phyloP scores from a whole-genome alignment of 2,113 vertebrate species.

The Cyrtonyx montezumae region DNA sequence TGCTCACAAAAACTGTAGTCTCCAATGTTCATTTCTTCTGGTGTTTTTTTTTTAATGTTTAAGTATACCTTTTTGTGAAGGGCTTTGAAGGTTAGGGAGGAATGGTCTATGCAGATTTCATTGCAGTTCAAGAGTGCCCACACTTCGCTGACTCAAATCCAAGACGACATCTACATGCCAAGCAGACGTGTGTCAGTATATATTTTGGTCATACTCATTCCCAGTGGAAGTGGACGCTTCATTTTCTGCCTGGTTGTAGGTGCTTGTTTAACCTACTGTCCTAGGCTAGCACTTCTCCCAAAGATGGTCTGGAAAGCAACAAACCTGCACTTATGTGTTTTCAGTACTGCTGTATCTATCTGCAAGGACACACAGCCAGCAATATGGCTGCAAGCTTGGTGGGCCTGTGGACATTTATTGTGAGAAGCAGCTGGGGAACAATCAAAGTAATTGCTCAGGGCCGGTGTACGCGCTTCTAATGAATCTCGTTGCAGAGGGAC shows the following conservation, averaged over 20 bases:
- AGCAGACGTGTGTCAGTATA: not conserved
- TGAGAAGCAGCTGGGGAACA: slow-evolving; percentile 40
- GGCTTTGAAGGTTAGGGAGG: not conserved
- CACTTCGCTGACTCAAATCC: not conserved
- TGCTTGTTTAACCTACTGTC: not conserved
- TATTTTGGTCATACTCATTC: not conserved
- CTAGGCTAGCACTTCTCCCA: not conserved
- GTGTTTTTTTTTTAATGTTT: not conserved
- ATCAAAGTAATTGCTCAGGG: slow-evolving; percentile 65
- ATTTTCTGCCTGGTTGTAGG: not conserved
- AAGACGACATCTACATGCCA: not conserved
- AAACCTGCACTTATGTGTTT: not conserved
- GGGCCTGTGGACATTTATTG: slow-evolving; percentile 9
- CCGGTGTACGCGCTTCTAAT: slow-evolving; percentile 23
- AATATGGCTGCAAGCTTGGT: not conserved
- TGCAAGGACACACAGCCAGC: not conserved
- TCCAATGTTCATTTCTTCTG: not conserved
- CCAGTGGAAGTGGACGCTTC: not conserved
- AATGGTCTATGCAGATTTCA: not conserved
- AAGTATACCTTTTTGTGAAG: not conserved
- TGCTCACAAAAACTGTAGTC: not conserved
- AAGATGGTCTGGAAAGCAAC: not conserved
- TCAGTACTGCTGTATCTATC: not conserved
- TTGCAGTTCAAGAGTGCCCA: not conserved
- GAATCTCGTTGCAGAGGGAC: slow-evolving; percentile 41